A percentile compares a stretch with the other conserved stretches of the same genome.
These are phyloP conservation scores for Metridium senile DNA, from an alignment of 92 coral and sea anemone species.

Conservation along the genomic window DNA sequence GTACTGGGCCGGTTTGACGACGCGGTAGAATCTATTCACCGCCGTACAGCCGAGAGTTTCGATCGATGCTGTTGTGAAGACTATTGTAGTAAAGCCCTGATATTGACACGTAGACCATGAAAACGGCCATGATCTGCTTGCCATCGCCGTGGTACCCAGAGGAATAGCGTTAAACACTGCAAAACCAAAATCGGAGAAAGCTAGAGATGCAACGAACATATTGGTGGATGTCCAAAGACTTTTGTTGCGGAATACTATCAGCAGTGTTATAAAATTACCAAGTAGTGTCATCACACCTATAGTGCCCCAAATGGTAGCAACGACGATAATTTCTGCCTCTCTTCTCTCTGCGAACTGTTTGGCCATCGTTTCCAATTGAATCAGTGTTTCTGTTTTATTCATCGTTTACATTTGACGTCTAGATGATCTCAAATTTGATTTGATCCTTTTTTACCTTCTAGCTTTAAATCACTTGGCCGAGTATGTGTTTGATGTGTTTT, in stretches of 20 bases:
- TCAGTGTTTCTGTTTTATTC: neutral
- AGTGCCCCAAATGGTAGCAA: conserved; percentile 3
- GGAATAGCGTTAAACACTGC: conserved; percentile 44
- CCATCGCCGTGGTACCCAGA: conserved; percentile 27
- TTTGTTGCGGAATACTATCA: conserved; percentile 31
- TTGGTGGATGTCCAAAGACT: conserved; percentile 49
- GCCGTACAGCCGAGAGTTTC: conserved; percentile 66
- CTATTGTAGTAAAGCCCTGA: conserved; percentile 48
- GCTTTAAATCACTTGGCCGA: too few species aligned
- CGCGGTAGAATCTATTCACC: conserved; percentile 52
- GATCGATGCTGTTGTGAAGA: conserved; percentile 48
- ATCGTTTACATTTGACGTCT: too few species aligned
- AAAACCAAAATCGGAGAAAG: conserved; percentile 59
- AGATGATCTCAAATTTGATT: too few species aligned
- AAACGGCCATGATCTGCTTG: conserved; percentile 46
- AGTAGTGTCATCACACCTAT: conserved; percentile 8
- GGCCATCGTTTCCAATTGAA: neutral
- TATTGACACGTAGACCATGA: conserved; percentile 44
- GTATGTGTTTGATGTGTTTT: too few species aligned
- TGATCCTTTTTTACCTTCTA: too few species aligned
- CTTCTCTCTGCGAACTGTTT: conserved; percentile 8
- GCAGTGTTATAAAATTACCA: conserved; percentile 53
- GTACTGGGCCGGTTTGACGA: conserved; percentile 32
- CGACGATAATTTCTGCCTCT: neutral
- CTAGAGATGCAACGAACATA: conserved; percentile 56